Evolutionary conservation across 1,140 invertebrate genomes (phyloP), one percentile per base, ranked within the genome.

Genomic region (Drosophila kurseongensis): DNA sequence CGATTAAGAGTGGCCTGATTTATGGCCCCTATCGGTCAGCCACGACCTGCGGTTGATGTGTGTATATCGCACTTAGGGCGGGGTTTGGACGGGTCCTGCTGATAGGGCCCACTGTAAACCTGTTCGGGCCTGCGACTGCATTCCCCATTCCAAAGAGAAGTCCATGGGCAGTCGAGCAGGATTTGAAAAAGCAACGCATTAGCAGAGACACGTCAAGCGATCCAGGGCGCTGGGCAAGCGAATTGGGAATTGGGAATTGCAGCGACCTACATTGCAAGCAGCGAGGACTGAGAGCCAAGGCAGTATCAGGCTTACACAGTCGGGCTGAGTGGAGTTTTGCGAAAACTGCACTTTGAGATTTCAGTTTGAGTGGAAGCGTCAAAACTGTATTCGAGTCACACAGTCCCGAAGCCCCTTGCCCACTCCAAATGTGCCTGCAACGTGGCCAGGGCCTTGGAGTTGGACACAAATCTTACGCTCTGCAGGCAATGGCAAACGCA

Each of bases 181-280:
- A 86, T 85, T 86, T 86, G 83, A 82, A 81, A 79, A 68, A 42
- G 38, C 60, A 77, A 68, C 65, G 75, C 80, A 71, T 61, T 69
- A 81, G 60, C 65, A 48, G 45, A 36, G 27, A 51, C 27, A 51
- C 29, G 29, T 35, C 48, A 51, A 63, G 63, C 66, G 42, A 73
- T 42, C 62, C 47, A 80, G 69, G 75, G 78, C 67, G 58, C 61
- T 40, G 54, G 63, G 66, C 42, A 1, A n/a, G n/a, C n/a, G n/a
- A n/a, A n/a, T n/a, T n/a, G n/a, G n/a, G n/a, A n/a, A n/a, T n/a
- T n/a, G n/a, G n/a, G n/a, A n/a, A 88, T 80, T 91, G 89, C 89
- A 90, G 50, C 89, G 89, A 91, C 89, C 89, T 91, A 86, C 76
- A 89, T 89, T 84, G 76, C 84, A 80, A 16, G 58, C 52, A 16